Evolutionary conservation across 1,140 invertebrate genomes (phyloP), one percentile per base, ranked within the genome.

Genomic region (Pararge aegeria): DNA sequence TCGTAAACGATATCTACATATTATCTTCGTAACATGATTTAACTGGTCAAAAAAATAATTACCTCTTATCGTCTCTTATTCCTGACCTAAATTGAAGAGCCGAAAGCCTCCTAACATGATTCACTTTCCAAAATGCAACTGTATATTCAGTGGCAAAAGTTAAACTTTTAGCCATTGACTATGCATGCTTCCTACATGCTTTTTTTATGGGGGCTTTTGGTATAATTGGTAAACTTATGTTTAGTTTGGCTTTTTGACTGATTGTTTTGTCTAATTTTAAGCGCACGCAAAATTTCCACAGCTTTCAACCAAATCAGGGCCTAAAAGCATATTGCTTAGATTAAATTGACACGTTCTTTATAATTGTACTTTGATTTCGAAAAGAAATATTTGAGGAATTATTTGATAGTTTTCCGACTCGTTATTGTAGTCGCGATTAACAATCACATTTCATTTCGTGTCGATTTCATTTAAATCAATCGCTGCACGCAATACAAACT

Each of bases 341-440:
- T 42, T 13, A 2, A 18, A 18, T 40, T 15, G 38, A 18, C 38
- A 15, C 38, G 9, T 2, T 6, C 6, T 15, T 44, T 5, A 1
- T 57, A 38, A 57, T 29, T 34, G 48, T 44, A 20, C 49, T 10
- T 20, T 42, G 18, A 34, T 40, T 57, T 57, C 18, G 9, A 12
- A 24, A 50, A 0, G 29, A 57, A 57, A 50, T 40, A 10, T 19
- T 49, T 24, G n/a, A 3, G 12, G 13, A 16, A 49, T 51, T 44
- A 58, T 44, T 44, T 1, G 29, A 34, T 10, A 0, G 30, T 34
- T 34, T 34, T 12, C 30, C 0, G 30, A 34, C 30, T 30, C 4
- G 1, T 30, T 7, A 10, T 9, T 34, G 61, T 13, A 57, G 61
- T 52, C 40, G 2, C 15, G 40, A 48, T 18, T 50, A 54, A 54